phyloP scores from a whole-genome alignment of 2,888 invertebrate species.

The Corythucha ciliata region DNA sequence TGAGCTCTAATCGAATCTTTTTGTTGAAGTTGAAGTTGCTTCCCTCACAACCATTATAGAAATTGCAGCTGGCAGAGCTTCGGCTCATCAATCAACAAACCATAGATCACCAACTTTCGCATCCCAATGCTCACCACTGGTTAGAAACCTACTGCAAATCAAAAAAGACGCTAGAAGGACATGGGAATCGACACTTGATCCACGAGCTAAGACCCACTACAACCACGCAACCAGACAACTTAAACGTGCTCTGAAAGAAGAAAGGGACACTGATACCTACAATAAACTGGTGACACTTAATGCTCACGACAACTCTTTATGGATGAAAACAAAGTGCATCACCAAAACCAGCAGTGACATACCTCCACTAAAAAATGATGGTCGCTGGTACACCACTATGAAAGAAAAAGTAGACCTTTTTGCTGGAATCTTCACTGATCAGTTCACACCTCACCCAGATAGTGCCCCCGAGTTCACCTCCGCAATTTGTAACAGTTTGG shows the following conservation, averaged over 20 bases:
- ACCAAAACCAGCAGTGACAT: no score
- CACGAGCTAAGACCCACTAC: background rate
- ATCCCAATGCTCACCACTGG: background rate
- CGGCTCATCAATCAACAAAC: background rate
- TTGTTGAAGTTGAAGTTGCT: background rate
- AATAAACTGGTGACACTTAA: background rate
- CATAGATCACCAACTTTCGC: background rate
- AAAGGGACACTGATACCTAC: background rate
- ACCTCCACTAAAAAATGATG: no score
- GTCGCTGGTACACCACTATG: no score
- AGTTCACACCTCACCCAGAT: no score
- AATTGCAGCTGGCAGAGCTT: background rate
- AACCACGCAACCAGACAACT: background rate
- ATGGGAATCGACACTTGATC: background rate
- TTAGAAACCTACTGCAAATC: background rate
- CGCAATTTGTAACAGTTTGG: no score
- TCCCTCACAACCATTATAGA: background rate
- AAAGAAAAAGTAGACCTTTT: no score
- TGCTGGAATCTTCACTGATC: no score
- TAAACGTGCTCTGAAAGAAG: background rate
- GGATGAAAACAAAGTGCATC: no score
- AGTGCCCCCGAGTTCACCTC: no score
- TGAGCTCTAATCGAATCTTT: no score
- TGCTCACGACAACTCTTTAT: no score
- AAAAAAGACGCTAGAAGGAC: background rate